A percentile compares a stretch with the other conserved stretches of the same genome.
These are phyloP conservation scores for Lepidostoma basale DNA, from an alignment of 1,140 invertebrate species.

Conservation along the genomic window DNA sequence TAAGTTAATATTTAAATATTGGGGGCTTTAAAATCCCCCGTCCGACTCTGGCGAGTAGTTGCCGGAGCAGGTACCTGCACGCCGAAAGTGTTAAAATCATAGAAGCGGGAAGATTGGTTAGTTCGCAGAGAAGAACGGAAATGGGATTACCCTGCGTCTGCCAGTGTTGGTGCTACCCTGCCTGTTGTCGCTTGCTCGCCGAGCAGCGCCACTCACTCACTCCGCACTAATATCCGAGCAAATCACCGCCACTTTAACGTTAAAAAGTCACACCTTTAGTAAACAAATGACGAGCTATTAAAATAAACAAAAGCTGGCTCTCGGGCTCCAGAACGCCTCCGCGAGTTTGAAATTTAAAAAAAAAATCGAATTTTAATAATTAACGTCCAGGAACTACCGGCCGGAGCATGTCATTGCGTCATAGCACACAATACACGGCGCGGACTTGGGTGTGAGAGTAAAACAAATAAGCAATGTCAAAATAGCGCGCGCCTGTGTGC, in stretches of 20 bases:
- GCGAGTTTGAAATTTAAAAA: neutral
- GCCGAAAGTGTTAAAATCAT: no score
- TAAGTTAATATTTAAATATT: no score
- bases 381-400: constrained; percentile 16
- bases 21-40: no score
- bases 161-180: neutral
- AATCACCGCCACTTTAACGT: neutral
- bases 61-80: no score
- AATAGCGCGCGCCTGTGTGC: neutral
- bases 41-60: no score
- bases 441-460: constrained; percentile 5
- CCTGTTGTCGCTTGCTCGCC: neutral
- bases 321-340: no score
- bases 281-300: constrained; percentile 6
- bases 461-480: constrained; percentile 29
- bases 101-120: no score
- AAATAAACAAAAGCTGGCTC: no score
- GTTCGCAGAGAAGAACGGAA: no score
- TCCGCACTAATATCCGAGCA: neutral
- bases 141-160: constrained; percentile 8
- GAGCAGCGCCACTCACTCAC: neutral
- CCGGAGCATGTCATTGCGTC: constrained; percentile 18
- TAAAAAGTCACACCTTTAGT: constrained; percentile 7
- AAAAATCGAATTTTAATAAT: constrained; percentile 6
- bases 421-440: constrained; percentile 11